Conservation (phyloP, 2,888 invertebrate genomes). For the Cenopis cana region DNA sequence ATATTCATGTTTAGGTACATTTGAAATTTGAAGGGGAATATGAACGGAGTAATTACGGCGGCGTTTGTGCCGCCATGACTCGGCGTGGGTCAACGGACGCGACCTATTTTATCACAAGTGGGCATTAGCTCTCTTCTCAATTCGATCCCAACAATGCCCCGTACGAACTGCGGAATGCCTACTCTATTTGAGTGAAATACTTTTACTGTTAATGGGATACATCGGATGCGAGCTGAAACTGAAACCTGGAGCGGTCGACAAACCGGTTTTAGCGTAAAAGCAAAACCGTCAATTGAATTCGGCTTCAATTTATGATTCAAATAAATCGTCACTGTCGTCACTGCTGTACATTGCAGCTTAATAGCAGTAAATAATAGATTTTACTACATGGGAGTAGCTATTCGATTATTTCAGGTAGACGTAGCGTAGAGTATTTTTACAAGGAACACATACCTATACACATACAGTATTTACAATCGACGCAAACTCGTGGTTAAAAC, state of each 20-base stretch:
- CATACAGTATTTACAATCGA: background rate
- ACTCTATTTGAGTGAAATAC: slow-evolving; percentile 25
- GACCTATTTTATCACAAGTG: slow-evolving; percentile 73
- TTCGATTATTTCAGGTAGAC: background rate
- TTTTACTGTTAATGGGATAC: slow-evolving; percentile 19
- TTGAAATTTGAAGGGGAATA: slow-evolving; percentile 44
- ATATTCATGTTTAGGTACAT: slow-evolving; percentile 62
- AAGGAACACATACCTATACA: too few relatives aligned
- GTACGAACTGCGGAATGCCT: slow-evolving; percentile 26
- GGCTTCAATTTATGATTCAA: slow-evolving; percentile 23
- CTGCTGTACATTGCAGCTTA: background rate
- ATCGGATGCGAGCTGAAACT: slow-evolving; percentile 14
- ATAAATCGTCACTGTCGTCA: slow-evolving; percentile 8
- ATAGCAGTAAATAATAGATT: background rate
- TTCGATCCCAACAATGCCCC: slow-evolving; percentile 67
- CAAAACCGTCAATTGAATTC: slow-evolving; percentile 18
- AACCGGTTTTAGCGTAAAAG: slow-evolving; percentile 26
- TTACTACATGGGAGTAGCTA: background rate
- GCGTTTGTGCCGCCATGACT: slow-evolving; percentile 51
- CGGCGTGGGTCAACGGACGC: slow-evolving; percentile 69
- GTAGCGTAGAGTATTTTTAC: background rate
- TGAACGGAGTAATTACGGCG: slow-evolving; percentile 32
- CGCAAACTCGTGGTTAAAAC: background rate
- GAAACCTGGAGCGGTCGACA: slow-evolving; percentile 11
- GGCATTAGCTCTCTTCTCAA: slow-evolving; percentile 65